phyloP scores from a whole-genome alignment of 2,888 invertebrate genomes.

The Lepas anatifera region DNA sequence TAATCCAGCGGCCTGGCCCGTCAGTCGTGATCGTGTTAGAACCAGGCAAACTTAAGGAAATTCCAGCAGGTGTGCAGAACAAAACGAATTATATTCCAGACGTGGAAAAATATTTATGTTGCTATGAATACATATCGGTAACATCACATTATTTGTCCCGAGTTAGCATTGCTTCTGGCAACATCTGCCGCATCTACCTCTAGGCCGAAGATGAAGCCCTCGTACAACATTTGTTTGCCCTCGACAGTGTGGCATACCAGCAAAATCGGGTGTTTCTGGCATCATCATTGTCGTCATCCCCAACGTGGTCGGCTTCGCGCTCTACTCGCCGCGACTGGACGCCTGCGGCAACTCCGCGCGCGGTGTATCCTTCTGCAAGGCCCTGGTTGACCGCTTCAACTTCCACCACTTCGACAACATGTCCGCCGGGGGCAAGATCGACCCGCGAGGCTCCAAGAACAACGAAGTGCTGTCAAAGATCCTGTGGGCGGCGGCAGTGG shows the following conservation, averaged over 20 bases:
- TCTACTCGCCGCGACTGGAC: slow-evolving; percentile 88
- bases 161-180: too few species aligned
- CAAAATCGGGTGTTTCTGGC: slow-evolving; percentile 58
- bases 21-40: too few species aligned
- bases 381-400: slow-evolving; percentile 72
- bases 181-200: too few species aligned
- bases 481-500: slow-evolving; percentile 85
- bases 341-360: slow-evolving; percentile 78
- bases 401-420: slow-evolving; percentile 96
- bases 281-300: slow-evolving; percentile 86
- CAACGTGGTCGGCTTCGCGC: slow-evolving; percentile 89
- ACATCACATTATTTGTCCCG: too few species aligned
- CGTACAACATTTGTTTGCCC: background rate
- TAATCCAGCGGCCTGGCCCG: too few species aligned
- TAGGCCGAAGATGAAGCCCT: too few species aligned
- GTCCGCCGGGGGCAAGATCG: slow-evolving; percentile 79
- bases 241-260: slow-evolving; percentile 36
- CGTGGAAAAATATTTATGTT: too few species aligned
- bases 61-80: too few species aligned
- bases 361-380: slow-evolving; percentile 81
- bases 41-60: too few species aligned
- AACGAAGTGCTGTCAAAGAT: slow-evolving; percentile 85
- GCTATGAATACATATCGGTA: too few species aligned
- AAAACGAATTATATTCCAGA: too few species aligned
- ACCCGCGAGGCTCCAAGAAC: slow-evolving; percentile 78